phyloP scores from a whole-genome alignment of 2,888 invertebrate genomes.

The Clistopyga incitator region DNA sequence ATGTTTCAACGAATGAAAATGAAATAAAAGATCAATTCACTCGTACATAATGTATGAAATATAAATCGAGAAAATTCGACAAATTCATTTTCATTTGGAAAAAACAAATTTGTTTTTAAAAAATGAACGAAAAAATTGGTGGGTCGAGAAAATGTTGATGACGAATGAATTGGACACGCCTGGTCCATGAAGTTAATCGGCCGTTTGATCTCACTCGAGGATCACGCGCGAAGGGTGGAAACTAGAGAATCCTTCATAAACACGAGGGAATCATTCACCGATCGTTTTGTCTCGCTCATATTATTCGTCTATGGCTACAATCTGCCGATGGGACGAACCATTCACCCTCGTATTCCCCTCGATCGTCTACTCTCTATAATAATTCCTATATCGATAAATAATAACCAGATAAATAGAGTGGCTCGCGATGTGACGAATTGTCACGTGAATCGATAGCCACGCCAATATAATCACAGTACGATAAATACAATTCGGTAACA shows the following conservation, averaged over 20 bases:
- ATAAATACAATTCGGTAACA: slow-evolving; percentile 31
- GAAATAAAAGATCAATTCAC: too few species aligned
- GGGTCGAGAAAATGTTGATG: not conserved
- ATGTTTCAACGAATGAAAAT: too few species aligned
- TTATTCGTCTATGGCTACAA: slow-evolving; percentile 22
- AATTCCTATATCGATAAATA: slow-evolving; percentile 57
- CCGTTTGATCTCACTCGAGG: slow-evolving; percentile 71
- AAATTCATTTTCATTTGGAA: too few species aligned
- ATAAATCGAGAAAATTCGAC: too few species aligned
- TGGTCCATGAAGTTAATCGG: slow-evolving; percentile 73
- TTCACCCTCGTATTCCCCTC: slow-evolving; percentile 47
- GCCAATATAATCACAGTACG: slow-evolving; percentile 47
- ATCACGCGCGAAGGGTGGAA: slow-evolving; percentile 15
- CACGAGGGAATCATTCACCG: slow-evolving; percentile 40
- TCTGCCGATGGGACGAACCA: slow-evolving; percentile 37
- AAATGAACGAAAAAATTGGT: too few species aligned
- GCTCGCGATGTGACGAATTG: slow-evolving; percentile 50
- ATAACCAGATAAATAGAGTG: slow-evolving; percentile 37
- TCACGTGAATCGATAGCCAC: slow-evolving; percentile 39
- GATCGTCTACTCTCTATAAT: slow-evolving; percentile 16
- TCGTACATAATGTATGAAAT: too few species aligned
- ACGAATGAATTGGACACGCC: slow-evolving; percentile 52
- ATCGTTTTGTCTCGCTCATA: slow-evolving; percentile 29
- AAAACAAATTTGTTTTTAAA: too few species aligned
- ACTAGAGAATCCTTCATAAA: slow-evolving; percentile 45